These are phyloP conservation scores for Eumaeus atala DNA, from an alignment of 1,140 invertebrate species.

Conservation along the genomic window DNA sequence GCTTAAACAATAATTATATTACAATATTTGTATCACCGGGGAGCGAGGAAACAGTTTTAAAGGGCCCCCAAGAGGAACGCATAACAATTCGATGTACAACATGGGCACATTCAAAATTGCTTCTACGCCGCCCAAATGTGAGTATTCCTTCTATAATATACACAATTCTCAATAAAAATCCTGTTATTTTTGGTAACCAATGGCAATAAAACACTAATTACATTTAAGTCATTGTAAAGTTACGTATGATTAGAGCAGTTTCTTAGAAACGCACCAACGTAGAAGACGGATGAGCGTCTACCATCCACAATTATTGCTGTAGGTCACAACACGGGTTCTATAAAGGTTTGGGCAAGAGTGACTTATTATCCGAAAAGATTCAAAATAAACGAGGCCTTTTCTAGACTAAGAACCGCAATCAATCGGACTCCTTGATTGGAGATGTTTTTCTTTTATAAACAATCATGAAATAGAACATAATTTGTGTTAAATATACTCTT, in stretches of 20 bases:
- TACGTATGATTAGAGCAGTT: conserved; percentile 57
- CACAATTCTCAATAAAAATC: conserved; percentile 69
- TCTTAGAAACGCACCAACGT: conserved; percentile 51
- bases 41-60: conserved; percentile 53
- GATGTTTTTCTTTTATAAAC: too few species aligned
- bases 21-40: conserved; percentile 68
- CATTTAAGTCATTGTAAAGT: conserved; percentile 62
- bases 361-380: background rate
- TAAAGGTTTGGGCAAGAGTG: conserved; percentile 6
- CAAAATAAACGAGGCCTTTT: too few species aligned
- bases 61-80: conserved; percentile 54
- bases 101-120: conserved; percentile 47
- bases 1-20: conserved; percentile 72
- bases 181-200: conserved; percentile 74
- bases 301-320: conserved; percentile 61
- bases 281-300: conserved; percentile 47
- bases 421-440: too few species aligned
- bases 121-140: conserved; percentile 51
- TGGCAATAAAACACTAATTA: conserved; percentile 69
- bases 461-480: too few species aligned
- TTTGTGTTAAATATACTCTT: too few species aligned
- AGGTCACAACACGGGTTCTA: conserved; percentile 50
- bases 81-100: conserved; percentile 70
- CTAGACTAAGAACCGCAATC: too few species aligned
- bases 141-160: conserved; percentile 68